Evolutionary conservation across 2,113 vertebrate species (phyloP).

Genomic region (Sceloporus undulatus): DNA sequence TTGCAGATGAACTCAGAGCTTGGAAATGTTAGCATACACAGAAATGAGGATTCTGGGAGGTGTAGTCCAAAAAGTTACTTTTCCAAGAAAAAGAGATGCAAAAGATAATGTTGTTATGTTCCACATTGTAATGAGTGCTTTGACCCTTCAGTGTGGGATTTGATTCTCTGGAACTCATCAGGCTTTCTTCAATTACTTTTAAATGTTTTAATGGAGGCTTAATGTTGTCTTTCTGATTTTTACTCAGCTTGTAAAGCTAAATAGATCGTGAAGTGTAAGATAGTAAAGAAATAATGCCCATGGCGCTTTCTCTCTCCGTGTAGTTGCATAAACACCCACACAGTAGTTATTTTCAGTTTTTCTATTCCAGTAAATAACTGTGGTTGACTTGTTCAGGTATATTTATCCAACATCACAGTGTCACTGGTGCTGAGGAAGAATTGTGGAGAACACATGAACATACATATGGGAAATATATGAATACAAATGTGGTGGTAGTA

Average conservation of each 20-base stretch:
- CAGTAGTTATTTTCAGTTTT: conserved; percentile 15
- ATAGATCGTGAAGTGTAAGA: background rate
- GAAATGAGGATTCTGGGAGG: no score
- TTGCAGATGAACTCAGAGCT: background rate
- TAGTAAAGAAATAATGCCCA: background rate
- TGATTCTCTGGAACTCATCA: conserved; percentile 36
- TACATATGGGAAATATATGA: no score
- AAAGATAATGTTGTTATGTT: conserved; percentile 7
- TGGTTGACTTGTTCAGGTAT: background rate
- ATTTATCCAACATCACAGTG: background rate
- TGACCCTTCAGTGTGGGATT: conserved; percentile 31
- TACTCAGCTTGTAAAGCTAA: conserved; percentile 31
- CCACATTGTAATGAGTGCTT: conserved; percentile 35
- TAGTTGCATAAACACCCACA: background rate
- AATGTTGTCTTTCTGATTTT: conserved; percentile 27
- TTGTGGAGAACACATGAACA: background rate
- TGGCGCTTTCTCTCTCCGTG: background rate
- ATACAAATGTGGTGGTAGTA: no score
- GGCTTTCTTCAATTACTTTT: conserved; percentile 49
- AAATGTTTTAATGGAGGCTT: conserved; percentile 55
- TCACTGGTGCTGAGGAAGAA: background rate
- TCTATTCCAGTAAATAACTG: background rate
- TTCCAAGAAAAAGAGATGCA: background rate
- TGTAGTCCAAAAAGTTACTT: no score
- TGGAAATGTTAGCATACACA: no score